Conservation (phyloP, 2,113 vertebrate species). For the Calidris pygmaea region DNA sequence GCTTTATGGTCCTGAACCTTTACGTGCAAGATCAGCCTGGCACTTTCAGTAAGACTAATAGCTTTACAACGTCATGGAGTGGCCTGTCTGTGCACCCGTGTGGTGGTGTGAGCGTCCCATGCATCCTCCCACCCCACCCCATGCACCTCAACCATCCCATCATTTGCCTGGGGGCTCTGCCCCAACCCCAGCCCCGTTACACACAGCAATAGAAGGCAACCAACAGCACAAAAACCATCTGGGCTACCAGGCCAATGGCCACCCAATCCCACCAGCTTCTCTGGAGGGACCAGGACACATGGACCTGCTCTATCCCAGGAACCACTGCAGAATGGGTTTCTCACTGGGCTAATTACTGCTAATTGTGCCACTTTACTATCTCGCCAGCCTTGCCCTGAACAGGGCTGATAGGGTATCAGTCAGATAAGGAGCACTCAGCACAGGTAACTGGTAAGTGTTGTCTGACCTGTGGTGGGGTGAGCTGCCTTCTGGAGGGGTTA, state of each 20-base stretch:
- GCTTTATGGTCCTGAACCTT: rapidly evolving
- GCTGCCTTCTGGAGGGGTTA: not conserved
- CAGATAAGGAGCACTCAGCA: slow-evolving; percentile 40
- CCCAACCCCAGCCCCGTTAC: not conserved
- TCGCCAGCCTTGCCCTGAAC: not conserved
- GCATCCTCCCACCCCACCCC: not conserved
- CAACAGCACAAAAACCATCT: rapidly evolving
- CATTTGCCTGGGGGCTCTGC: not conserved
- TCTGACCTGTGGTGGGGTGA: not conserved
- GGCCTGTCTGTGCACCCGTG: rapidly evolving
- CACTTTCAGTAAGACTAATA: not conserved
- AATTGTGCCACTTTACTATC: slow-evolving; percentile 36
- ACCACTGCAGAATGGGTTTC: rapidly evolving
- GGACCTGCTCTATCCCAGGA: not conserved
- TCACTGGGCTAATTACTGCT: not conserved
- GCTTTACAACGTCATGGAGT: not conserved
- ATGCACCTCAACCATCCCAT: not conserved
- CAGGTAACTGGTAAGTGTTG: slow-evolving; percentile 14
- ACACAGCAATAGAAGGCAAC: not conserved
- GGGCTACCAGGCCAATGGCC: not conserved
- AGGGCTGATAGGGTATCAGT: slow-evolving; percentile 33
- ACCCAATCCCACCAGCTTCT: not conserved
- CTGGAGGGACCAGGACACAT: not conserved
- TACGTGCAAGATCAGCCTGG: not conserved
- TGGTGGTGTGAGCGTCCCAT: not conserved